phyloP scores from a whole-genome alignment of 2,888 invertebrate species.

The Alentia gelatinosa region DNA sequence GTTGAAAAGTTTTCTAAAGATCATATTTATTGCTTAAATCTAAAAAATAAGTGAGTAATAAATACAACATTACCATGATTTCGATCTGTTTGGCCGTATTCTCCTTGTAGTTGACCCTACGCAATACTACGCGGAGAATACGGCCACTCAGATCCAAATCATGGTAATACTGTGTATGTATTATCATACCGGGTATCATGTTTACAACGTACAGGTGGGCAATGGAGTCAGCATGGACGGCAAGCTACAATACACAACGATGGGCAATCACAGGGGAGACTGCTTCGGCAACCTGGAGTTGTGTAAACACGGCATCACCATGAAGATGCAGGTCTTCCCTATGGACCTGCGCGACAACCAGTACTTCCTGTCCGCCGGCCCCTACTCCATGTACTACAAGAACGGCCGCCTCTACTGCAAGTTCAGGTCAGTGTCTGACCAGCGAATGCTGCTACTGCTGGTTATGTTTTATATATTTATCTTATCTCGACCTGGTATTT shows the following conservation, averaged over 20 bases:
- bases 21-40: too few relatives aligned
- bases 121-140: too few relatives aligned
- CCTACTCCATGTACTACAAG: constrained; percentile 74
- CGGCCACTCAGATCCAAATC: too few relatives aligned
- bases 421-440: constrained; percentile 65
- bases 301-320: constrained; percentile 64
- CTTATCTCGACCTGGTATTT: too few relatives aligned
- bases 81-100: too few relatives aligned
- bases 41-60: too few relatives aligned
- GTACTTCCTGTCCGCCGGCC: constrained; percentile 73
- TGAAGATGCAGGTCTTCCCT: constrained; percentile 62
- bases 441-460: too few relatives aligned
- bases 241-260: constrained; percentile 71
- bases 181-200: not conserved
- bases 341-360: constrained; percentile 68
- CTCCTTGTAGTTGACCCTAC: too few relatives aligned
- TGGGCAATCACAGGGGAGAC: constrained; percentile 70
- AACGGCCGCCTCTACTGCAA: constrained; percentile 70
- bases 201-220: constrained; percentile 64
- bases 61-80: too few relatives aligned
- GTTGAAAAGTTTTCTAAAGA: too few relatives aligned
- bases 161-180: too few relatives aligned
- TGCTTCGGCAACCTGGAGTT: constrained; percentile 75
- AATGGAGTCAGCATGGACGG: constrained; percentile 73
- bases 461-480: too few relatives aligned